Percentiles rank a stretch among this genome's conserved stretches.
Evolutionary conservation across 37 sponge, comb jelly and placozoan species (phyloP).

Genomic region (Ianthella basta): DNA sequence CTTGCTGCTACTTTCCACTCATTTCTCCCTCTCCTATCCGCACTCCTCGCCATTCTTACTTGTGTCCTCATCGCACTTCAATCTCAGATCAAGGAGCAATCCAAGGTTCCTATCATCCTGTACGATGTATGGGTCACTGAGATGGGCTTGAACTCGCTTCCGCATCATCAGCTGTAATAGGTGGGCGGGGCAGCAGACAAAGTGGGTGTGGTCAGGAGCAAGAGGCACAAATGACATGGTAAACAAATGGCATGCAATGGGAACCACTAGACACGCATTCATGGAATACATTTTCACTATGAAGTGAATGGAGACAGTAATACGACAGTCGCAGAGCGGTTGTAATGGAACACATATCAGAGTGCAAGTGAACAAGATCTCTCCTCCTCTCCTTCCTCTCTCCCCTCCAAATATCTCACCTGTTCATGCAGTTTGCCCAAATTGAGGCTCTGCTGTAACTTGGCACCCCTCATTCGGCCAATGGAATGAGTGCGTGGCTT

Average conservation of each 20-base stretch:
- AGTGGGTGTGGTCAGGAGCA: slow-evolving; percentile 47
- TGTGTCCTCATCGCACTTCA: slow-evolving; percentile 33
- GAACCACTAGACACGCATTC: background rate
- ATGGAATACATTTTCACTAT: too few relatives aligned
- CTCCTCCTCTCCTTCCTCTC: background rate
- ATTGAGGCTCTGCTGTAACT: slow-evolving; percentile 2
- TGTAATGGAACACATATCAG: too few relatives aligned
- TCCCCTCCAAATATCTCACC: slow-evolving; percentile 7
- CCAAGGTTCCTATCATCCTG: slow-evolving; percentile 31
- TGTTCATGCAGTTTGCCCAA: slow-evolving; percentile 16
- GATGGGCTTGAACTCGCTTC: slow-evolving; percentile 27
- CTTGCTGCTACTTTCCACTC: background rate
- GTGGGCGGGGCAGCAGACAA: too few relatives aligned
- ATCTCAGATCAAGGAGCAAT: background rate
- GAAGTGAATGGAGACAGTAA: slow-evolving; percentile 5
- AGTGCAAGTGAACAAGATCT: too few relatives aligned
- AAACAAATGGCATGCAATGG: background rate
- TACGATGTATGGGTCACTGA: slow-evolving; percentile 14
- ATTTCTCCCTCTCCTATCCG: slow-evolving; percentile 70
- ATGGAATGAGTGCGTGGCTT: slow-evolving; percentile 2
- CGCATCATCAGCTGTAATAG: slow-evolving; percentile 43
- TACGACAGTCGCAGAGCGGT: too few relatives aligned
- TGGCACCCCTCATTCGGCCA: slow-evolving; percentile 4
- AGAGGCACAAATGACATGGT: background rate
- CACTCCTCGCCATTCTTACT: slow-evolving; percentile 50